Percentiles rank a stretch among this genome's conserved stretches.
These are phyloP conservation scores for Ctenicera cuprea DNA, from an alignment of 2,888 invertebrate genomes.

Conservation along the genomic window DNA sequence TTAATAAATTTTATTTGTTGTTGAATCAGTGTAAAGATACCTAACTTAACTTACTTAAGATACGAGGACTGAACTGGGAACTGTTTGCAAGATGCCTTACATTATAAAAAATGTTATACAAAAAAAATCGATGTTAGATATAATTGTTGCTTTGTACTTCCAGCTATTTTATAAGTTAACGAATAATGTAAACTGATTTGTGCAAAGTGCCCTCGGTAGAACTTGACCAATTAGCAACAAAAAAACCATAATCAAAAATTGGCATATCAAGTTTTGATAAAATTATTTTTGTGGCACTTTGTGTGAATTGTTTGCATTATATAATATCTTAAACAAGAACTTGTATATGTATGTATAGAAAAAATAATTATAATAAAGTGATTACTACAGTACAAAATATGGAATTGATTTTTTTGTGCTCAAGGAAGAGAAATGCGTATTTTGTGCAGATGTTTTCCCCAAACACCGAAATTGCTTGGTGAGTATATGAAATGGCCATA, in stretches of 20 bases:
- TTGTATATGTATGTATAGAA: conserved; percentile 55
- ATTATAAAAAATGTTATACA: conserved; percentile 40
- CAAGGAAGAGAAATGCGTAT: no score
- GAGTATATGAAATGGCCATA: no score
- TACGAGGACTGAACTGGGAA: conserved; percentile 43
- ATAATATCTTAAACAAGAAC: conserved; percentile 28
- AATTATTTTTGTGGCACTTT: conserved; percentile 24
- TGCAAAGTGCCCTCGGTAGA: conserved; percentile 14
- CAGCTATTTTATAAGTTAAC: conserved; percentile 51
- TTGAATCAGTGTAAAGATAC: not conserved
- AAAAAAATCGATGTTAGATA: conserved; percentile 48
- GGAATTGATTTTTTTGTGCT: not conserved
- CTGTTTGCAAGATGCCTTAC: conserved; percentile 49
- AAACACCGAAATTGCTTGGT: no score
- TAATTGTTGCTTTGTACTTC: conserved; percentile 54
- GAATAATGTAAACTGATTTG: conserved; percentile 14
- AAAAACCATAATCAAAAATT: conserved; percentile 38
- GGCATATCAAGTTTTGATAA: conserved; percentile 50
- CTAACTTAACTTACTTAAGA: conserved; percentile 8
- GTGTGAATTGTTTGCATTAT: not conserved
- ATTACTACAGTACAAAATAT: conserved; percentile 36
- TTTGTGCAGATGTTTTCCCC: no score
- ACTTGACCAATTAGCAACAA: conserved; percentile 41
- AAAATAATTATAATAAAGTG: conserved; percentile 50
- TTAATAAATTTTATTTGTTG: not conserved